These are phyloP conservation scores for Scomber colias DNA, from an alignment of 2,113 vertebrate genomes.

Conservation along the genomic window DNA sequence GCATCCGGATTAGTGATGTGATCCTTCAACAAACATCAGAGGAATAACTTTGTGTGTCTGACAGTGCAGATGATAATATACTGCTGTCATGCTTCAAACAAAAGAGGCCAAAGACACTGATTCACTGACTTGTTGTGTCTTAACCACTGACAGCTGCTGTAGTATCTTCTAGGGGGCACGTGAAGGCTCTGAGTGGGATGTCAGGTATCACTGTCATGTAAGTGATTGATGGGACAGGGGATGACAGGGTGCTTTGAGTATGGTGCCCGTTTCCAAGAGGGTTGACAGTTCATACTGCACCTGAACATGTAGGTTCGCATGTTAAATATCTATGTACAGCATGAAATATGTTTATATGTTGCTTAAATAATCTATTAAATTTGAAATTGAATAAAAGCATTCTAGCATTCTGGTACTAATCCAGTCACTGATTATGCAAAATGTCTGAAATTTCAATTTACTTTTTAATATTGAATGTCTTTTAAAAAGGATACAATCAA, in stretches of 20 bases:
- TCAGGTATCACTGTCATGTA: slow-evolving; percentile 23
- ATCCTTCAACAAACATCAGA: slow-evolving; percentile 64
- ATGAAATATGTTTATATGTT: not conserved
- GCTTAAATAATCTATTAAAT: not conserved
- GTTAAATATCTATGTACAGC: not conserved
- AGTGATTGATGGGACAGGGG: slow-evolving; percentile 6
- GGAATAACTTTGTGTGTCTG: slow-evolving; percentile 31
- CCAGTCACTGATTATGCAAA: too few relatives aligned
- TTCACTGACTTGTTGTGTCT: slow-evolving; percentile 32
- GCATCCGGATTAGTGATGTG: slow-evolving; percentile 48
- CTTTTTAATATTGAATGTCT: too few relatives aligned
- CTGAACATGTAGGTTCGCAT: not conserved
- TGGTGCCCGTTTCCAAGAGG: not conserved
- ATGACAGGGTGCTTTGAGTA: slow-evolving; percentile 8
- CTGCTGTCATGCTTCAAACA: slow-evolving; percentile 43
- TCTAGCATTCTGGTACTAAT: too few relatives aligned
- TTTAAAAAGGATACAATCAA: too few relatives aligned
- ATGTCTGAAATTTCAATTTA: too few relatives aligned
- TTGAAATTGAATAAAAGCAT: not conserved
- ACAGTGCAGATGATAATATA: slow-evolving; percentile 41
- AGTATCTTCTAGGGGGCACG: slow-evolving; percentile 17
- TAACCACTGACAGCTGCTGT: slow-evolving; percentile 49
- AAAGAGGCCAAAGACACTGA: slow-evolving; percentile 50
- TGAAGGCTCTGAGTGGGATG: slow-evolving; percentile 11
- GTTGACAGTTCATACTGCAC: not conserved